Percentiles rank a stretch among this genome's conserved stretches.
phyloP scores from a whole-genome alignment of 1,140 invertebrate genomes.

The Trichonephila inaurata region DNA sequence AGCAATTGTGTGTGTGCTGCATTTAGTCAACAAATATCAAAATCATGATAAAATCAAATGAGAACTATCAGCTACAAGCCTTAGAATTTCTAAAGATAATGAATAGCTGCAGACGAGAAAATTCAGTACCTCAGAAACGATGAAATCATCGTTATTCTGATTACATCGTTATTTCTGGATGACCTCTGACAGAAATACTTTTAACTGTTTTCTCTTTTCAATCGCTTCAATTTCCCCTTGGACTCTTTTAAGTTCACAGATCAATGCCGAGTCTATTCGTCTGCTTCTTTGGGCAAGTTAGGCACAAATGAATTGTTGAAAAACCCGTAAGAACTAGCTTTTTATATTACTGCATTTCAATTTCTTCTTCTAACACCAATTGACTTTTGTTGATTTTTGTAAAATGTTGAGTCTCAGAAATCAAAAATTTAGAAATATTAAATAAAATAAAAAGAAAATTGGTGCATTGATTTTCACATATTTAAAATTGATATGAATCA shows the following conservation, averaged over 20 bases:
- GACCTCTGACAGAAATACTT: background rate
- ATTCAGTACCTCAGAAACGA: background rate
- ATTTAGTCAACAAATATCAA: too few species aligned
- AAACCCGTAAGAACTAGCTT: background rate
- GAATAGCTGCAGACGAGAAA: background rate
- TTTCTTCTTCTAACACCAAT: too few species aligned
- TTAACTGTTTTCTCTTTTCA: background rate
- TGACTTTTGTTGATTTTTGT: too few species aligned
- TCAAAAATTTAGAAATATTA: too few species aligned
- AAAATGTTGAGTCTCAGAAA: too few species aligned
- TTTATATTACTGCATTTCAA: too few species aligned
- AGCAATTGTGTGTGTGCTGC: too few species aligned
- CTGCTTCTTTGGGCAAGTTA: background rate
- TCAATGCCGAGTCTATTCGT: background rate
- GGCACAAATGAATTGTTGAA: background rate
- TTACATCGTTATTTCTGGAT: background rate
- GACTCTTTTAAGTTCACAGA: background rate
- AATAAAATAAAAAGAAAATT: too few species aligned
- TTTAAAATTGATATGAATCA: too few species aligned
- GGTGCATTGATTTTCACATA: too few species aligned
- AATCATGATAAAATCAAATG: too few species aligned
- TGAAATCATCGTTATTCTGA: conserved; percentile 14
- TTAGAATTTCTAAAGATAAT: background rate
- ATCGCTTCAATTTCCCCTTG: background rate
- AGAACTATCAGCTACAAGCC: too few species aligned